These are phyloP conservation scores for Echinometra lucunter DNA, from an alignment of 53 echinoderm and acorn worm species.

Conservation along the genomic window DNA sequence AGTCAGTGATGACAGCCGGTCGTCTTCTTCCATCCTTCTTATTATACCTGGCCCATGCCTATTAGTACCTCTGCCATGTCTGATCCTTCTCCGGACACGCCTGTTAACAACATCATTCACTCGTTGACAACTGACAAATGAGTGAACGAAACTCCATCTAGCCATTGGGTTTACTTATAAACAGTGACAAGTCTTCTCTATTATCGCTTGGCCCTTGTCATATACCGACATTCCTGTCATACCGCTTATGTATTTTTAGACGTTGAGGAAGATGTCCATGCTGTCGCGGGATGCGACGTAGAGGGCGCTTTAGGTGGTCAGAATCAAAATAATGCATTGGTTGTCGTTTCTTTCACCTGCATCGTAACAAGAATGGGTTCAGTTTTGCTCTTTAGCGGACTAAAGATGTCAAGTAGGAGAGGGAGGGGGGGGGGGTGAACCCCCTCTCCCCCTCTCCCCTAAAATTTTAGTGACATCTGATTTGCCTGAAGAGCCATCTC, in stretches of 20 bases:
- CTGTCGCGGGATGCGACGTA: not conserved
- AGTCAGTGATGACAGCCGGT: not conserved
- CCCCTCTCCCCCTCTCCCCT: too few species aligned
- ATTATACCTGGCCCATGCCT: not conserved
- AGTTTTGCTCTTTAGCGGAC: too few species aligned
- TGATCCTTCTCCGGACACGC: constrained; percentile 9
- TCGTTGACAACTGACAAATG: constrained; percentile 30
- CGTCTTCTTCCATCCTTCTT: not conserved
- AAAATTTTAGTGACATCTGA: too few species aligned
- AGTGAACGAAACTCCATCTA: constrained; percentile 29
- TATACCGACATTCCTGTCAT: constrained; percentile 38
- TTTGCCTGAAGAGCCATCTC: too few species aligned
- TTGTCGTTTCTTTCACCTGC: not conserved
- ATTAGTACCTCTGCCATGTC: not conserved
- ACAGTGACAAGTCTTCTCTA: constrained; percentile 19
- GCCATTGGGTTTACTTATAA: constrained; percentile 33
- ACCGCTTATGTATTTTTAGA: constrained; percentile 13
- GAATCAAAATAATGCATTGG: not conserved
- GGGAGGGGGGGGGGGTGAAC: too few species aligned
- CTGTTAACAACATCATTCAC: not conserved
- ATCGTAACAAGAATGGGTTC: not conserved
- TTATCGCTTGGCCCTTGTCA: constrained; percentile 33
- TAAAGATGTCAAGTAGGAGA: too few species aligned
- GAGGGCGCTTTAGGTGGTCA: not conserved
- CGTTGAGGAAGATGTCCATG: not conserved